Percentiles rank a stretch among this genome's conserved stretches.
These are phyloP conservation scores for Oligia strigilis DNA, from an alignment of 2,888 invertebrate genomes.

Conservation along the genomic window DNA sequence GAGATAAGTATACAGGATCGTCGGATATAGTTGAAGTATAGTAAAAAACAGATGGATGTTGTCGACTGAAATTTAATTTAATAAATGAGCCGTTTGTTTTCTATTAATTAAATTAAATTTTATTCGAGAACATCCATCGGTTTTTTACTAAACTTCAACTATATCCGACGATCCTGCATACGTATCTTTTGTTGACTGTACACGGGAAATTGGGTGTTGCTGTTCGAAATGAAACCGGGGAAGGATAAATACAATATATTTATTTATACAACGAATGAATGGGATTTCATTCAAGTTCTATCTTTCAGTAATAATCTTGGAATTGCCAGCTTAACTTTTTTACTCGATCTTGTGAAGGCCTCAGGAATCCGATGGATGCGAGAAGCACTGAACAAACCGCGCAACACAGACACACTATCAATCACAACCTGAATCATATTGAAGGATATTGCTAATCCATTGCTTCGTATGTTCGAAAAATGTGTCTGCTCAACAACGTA, in stretches of 20 bases:
- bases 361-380: not conserved
- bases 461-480: not conserved
- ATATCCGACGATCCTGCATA: too few relatives aligned
- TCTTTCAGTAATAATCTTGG: not conserved
- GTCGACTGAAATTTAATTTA: too few relatives aligned
- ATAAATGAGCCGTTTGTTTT: too few relatives aligned
- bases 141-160: too few relatives aligned
- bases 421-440: not conserved
- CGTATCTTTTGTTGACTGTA: too few relatives aligned
- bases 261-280: not conserved
- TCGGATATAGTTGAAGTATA: too few relatives aligned
- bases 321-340: not conserved
- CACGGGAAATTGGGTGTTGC: conserved; percentile 1
- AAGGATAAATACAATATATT: not conserved
- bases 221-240: conserved; percentile 1
- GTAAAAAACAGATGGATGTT: too few relatives aligned
- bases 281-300: not conserved
- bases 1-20: too few relatives aligned
- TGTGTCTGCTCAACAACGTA: too few relatives aligned
- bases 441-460: not conserved
- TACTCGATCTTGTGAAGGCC: not conserved
- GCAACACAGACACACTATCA: too few relatives aligned
- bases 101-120: too few relatives aligned
- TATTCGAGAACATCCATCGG: too few relatives aligned
- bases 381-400: not conserved